Percentiles rank a stretch among this genome's conserved stretches.
These are phyloP conservation scores for Elmis aenea DNA, from an alignment of 2,888 invertebrate species.

Conservation along the genomic window DNA sequence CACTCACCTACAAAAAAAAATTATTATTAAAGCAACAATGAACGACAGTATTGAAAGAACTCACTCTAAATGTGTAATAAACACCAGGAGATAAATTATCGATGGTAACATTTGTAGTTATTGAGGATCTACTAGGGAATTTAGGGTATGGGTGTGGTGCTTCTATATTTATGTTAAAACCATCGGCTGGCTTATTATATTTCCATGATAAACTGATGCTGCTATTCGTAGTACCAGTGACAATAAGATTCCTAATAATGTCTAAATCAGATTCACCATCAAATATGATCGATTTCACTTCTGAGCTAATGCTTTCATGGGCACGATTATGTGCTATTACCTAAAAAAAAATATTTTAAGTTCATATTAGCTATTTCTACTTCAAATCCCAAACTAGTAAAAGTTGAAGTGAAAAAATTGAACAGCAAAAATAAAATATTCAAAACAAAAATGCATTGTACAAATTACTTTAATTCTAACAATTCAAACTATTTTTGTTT, in stretches of 20 bases:
- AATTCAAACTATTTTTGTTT: too few species aligned
- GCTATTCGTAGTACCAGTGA: conserved; percentile 49
- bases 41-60: too few species aligned
- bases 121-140: conserved; percentile 46
- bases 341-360: conserved; percentile 39
- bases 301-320: conserved; percentile 58
- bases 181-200: conserved; percentile 39
- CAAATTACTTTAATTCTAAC: too few species aligned
- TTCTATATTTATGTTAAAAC: conserved; percentile 35
- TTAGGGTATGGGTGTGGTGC: conserved; percentile 55
- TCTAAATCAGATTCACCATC: conserved; percentile 62
- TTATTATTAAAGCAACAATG: neutral
- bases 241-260: conserved; percentile 53
- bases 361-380: neutral
- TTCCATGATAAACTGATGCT: conserved; percentile 59
- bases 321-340: conserved; percentile 62
- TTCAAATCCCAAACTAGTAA: too few species aligned
- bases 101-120: conserved; percentile 46
- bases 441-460: too few species aligned
- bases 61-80: conserved; percentile 54
- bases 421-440: too few species aligned
- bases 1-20: conserved; percentile 56
- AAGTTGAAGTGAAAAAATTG: too few species aligned
- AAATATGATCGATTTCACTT: conserved; percentile 55
- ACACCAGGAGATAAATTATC: conserved; percentile 46